Percentiles rank a stretch among this genome's conserved stretches.
Conservation (phyloP, 2,888 invertebrate species). For the Meteorus colon region DNA sequence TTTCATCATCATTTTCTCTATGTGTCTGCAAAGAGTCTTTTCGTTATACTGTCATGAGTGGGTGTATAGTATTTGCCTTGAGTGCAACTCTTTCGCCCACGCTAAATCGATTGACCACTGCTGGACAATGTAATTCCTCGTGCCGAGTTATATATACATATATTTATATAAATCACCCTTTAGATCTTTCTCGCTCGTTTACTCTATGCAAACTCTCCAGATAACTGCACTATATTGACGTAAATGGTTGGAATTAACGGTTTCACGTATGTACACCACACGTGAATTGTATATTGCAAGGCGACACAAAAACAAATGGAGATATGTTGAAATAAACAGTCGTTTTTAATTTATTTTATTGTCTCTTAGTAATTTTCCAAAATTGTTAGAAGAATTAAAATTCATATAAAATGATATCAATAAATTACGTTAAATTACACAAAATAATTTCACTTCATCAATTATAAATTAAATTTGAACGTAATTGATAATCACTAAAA, state of each 20-base stretch:
- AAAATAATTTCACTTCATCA: no score
- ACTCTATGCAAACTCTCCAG: constrained; percentile 1
- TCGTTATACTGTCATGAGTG: constrained; percentile 8
- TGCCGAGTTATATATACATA: neutral
- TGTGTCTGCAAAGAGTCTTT: neutral
- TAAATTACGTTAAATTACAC: neutral
- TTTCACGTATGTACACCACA: neutral
- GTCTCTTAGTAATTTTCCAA: neutral
- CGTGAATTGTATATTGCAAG: neutral
- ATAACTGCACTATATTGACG: constrained; percentile 1
- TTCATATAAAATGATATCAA: neutral
- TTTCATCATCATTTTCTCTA: constrained; percentile 9
- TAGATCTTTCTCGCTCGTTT: neutral
- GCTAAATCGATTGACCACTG: constrained; percentile 10
- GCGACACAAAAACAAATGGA: neutral
- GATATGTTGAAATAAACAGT: neutral
- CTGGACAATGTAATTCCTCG: constrained; percentile 10
- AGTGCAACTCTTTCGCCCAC: constrained; percentile 15
- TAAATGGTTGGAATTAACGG: constrained; percentile 13
- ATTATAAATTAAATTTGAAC: neutral
- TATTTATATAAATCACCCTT: constrained; percentile 10
- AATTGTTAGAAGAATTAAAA: neutral
- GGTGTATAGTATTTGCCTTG: constrained; percentile 3
- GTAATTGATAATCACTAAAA: neutral
- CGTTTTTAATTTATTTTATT: neutral